Conservation (phyloP, 2,113 vertebrate genomes). For the Lethenteron reissneri region DNA sequence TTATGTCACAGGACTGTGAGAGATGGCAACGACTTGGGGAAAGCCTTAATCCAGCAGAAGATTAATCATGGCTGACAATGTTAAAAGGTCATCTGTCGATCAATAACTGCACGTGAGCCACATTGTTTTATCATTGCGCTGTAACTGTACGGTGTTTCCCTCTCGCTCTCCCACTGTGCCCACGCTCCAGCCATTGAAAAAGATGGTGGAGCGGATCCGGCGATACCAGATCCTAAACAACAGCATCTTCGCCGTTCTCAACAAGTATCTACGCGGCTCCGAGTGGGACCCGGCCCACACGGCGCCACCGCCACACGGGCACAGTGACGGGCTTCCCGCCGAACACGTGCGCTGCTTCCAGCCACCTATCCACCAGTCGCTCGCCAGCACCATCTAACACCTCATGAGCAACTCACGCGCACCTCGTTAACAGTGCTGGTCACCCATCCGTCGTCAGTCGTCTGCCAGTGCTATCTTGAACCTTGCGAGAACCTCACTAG, state of each 20-base stretch:
- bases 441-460: not conserved
- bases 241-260: constrained; percentile 92
- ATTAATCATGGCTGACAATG: no score
- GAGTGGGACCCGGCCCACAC: constrained; percentile 69
- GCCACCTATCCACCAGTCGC: constrained; percentile 92
- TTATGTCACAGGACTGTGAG: no score
- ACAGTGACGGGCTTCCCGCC: constrained; percentile 28
- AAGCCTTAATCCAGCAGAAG: no score
- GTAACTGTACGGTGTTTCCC: no score
- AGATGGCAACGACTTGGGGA: no score
- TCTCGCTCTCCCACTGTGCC: no score
- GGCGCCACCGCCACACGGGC: no score
- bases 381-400: constrained; percentile 85
- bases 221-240: constrained; percentile 99
- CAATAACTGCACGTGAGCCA: no score
- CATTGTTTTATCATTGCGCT: no score
- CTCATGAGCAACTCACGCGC: not conserved
- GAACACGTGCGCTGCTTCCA: constrained; percentile 98
- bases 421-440: not conserved
- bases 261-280: constrained; percentile 98
- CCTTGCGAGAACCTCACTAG: not conserved
- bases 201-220: constrained; percentile 95
- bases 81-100: no score
- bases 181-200: constrained; percentile 60
- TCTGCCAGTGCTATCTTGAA: not conserved